Conservation (phyloP, 92 coral and sea anemone genomes). For the Plumapathes pennacea region DNA sequence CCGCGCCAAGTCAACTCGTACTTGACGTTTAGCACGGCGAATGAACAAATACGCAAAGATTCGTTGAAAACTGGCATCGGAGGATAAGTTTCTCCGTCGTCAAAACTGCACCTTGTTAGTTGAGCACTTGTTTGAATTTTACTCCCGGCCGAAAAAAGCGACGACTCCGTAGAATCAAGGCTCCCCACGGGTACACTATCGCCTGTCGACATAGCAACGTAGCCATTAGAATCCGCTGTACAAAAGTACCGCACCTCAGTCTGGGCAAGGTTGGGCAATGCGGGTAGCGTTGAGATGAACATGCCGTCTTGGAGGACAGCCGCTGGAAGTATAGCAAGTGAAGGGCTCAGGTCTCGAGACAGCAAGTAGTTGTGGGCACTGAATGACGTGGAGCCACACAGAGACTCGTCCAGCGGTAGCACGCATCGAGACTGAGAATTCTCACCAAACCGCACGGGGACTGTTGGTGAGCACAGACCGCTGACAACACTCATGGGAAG, state of each 20-base stretch:
- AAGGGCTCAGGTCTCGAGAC: conserved; percentile 53
- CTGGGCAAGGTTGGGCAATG: conserved; percentile 54
- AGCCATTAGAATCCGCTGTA: conserved; percentile 42
- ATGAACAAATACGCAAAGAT: conserved; percentile 61
- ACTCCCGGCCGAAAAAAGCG: conserved; percentile 18
- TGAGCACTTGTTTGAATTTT: background rate
- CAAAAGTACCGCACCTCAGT: conserved; percentile 76
- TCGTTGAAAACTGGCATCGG: conserved; percentile 74
- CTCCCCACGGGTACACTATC: background rate
- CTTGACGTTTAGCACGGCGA: conserved; percentile 75
- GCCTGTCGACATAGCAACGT: conserved; percentile 19
- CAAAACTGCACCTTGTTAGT: conserved; percentile 71
- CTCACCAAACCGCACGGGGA: conserved; percentile 76
- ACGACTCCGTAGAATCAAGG: conserved; percentile 6
- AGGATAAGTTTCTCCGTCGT: conserved; percentile 77
- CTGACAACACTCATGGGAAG: conserved; percentile 73
- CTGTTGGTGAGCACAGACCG: conserved; percentile 73
- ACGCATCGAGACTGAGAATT: conserved; percentile 68
- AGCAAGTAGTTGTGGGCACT: conserved; percentile 82
- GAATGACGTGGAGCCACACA: conserved; percentile 70
- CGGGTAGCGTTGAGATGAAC: conserved; percentile 52
- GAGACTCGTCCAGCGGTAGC: conserved; percentile 59
- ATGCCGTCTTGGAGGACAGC: conserved; percentile 71
- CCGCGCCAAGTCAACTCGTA: conserved; percentile 68
- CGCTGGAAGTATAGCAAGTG: conserved; percentile 71